A percentile compares a stretch with the other conserved stretches of the same genome.
Conservation (phyloP, 2,888 invertebrate species). For the Nineta flava region DNA sequence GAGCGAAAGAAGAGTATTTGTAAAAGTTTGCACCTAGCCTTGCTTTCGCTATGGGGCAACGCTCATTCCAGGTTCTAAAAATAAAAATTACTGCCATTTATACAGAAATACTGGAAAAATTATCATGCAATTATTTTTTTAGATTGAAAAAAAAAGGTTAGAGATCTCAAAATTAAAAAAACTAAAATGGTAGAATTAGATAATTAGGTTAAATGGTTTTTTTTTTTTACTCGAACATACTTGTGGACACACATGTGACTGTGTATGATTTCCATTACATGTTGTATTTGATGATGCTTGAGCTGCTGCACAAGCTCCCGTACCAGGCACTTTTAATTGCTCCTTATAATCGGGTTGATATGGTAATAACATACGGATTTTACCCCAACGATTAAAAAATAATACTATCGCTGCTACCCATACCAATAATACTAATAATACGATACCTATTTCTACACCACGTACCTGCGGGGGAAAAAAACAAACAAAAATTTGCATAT, state of each 20-base stretch:
- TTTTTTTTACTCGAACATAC: slow-evolving; percentile 22
- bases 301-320: slow-evolving; percentile 47
- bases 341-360: slow-evolving; percentile 88
- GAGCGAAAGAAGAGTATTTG: too few relatives aligned
- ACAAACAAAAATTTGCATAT: slow-evolving; percentile 17
- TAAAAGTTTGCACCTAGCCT: too few relatives aligned
- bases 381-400: slow-evolving; percentile 81
- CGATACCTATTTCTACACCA: slow-evolving; percentile 81
- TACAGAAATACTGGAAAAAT: too few relatives aligned
- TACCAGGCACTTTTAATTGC: slow-evolving; percentile 65
- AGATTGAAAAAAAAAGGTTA: too few relatives aligned
- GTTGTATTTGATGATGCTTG: slow-evolving; percentile 33
- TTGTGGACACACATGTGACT: slow-evolving; percentile 42
- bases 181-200: too few relatives aligned
- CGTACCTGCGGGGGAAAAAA: too few relatives aligned
- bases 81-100: too few relatives aligned
- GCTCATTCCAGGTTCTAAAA: too few relatives aligned
- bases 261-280: slow-evolving; percentile 38
- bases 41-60: too few relatives aligned
- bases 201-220: too few relatives aligned
- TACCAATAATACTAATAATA: slow-evolving; percentile 62
- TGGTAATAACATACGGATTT: slow-evolving; percentile 78
- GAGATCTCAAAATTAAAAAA: too few relatives aligned
- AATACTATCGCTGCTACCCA: slow-evolving; percentile 78
- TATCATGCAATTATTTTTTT: too few relatives aligned